Conservation (phyloP, 92 coral and sea anemone genomes). For the Plumapathes pennacea region DNA sequence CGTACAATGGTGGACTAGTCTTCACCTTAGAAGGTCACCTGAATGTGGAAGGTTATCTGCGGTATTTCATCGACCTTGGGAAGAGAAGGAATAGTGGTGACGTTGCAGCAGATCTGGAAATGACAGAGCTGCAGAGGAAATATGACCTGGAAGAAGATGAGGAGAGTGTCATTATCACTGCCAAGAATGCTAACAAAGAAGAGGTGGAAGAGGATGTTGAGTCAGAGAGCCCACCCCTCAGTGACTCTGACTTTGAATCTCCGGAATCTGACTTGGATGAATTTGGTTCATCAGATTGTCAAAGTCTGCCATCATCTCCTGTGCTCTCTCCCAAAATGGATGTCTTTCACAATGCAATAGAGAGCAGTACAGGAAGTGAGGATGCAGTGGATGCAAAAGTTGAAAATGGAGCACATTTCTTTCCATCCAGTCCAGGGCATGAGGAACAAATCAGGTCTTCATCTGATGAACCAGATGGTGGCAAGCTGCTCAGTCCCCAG, state of each 20-base stretch:
- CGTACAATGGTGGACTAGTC: constrained; percentile 88
- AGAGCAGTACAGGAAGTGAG: constrained; percentile 60
- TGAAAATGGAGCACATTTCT: constrained; percentile 25
- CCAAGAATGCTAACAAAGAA: constrained; percentile 4
- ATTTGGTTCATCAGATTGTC: constrained; percentile 46
- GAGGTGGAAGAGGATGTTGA: constrained; percentile 49
- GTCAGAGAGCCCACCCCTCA: constrained; percentile 79
- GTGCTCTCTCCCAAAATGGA: constrained; percentile 6
- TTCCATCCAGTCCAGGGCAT: constrained; percentile 16
- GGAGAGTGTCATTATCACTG: constrained; percentile 13
- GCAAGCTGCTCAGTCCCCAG: constrained; percentile 8
- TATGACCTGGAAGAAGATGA: constrained; percentile 72
- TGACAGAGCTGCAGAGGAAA: constrained; percentile 74
- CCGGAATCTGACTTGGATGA: constrained; percentile 88
- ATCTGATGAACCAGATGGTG: constrained; percentile 55
- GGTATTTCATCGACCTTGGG: constrained; percentile 76
- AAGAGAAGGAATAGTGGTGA: constrained; percentile 61
- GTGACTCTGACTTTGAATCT: constrained; percentile 89
- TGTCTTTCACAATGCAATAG: constrained; percentile 4
- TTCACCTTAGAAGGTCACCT: constrained; percentile 88
- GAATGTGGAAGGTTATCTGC: constrained; percentile 87
- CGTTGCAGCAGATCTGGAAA: constrained; percentile 69
- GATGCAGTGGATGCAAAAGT: constrained; percentile 39
- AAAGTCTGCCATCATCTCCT: constrained; percentile 4
- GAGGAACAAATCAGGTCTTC: constrained; percentile 59